Evolutionary conservation across 1,140 invertebrate genomes (phyloP), one percentile per base, ranked within the genome.

Genomic region (Achatina immaculata): DNA sequence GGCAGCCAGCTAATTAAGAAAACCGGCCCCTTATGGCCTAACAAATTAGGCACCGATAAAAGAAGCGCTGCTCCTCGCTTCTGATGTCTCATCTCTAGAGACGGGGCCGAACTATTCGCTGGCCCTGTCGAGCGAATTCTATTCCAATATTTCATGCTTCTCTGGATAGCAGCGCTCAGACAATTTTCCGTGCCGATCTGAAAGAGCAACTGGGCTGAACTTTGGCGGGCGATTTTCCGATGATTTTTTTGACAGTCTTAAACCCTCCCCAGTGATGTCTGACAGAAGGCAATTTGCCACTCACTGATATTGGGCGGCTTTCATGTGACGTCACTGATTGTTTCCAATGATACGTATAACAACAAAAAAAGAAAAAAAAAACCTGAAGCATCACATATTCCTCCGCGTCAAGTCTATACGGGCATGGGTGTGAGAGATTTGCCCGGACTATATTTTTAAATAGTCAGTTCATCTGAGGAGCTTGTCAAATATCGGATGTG

Each of bases 1-100:
- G 74, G 38, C 74, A 14, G 74, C 24, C 58, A 62, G 74, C 74
- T 76, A 76, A 76, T 76, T 76, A 76, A 51, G 34, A 45, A 51
- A 76, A 76, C 74, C 74, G 74, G 28, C 74, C 74, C 74, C 74
- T 65, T 62, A 76, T 76, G 74, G 74, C 74, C 74, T 62, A 76
- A 76, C 74, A 76, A 76, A 76, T 76, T 76, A 76, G 74, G 74
- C 74, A 76, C 55, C 38, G 74, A 76, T 76, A 76, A 76, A 76
- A 62, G 55, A 36, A 76, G 40, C 74, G 74, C 51, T 11, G 51
- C 24, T 76, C 31, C 36, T 58, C 74, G 74, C 74, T 55, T 55
- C 55, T 62, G 31, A 38, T 55, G 74, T 28, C 51, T 36, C 51
- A n/a, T 62, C 74, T 34, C 74, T 4, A 34, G 74, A 55, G 74